Conservation (phyloP, 2,797 vertebrate genomes). For the Apodemus agrarius region DNA sequence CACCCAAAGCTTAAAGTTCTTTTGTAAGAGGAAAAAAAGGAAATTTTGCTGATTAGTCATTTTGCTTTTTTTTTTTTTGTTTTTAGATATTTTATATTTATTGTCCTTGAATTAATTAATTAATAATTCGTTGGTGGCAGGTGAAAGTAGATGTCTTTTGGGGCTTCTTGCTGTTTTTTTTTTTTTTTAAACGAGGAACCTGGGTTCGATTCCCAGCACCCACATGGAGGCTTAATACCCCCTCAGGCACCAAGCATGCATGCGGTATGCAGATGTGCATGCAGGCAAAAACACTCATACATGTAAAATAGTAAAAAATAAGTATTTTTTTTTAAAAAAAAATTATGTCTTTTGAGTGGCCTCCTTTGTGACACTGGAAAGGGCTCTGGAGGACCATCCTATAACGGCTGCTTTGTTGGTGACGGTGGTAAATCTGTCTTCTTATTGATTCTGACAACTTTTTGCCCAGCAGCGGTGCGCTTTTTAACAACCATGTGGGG, state of each 20-base stretch:
- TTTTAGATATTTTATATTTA: constrained; percentile 32
- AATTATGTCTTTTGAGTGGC: background rate
- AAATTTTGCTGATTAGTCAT: background rate
- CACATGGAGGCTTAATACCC: background rate
- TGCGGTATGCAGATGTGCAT: too few relatives aligned
- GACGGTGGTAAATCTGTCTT: background rate
- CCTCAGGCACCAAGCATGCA: background rate
- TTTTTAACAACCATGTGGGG: background rate
- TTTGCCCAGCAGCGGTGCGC: background rate
- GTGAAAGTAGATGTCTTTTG: background rate
- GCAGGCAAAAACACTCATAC: background rate
- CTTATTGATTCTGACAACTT: background rate
- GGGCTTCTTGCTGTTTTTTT: background rate
- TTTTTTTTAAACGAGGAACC: background rate
- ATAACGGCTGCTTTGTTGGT: background rate
- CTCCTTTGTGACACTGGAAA: background rate
- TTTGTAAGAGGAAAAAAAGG: background rate
- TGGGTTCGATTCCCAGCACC: background rate
- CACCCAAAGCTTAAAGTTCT: background rate
- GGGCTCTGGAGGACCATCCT: background rate
- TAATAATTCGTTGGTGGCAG: background rate
- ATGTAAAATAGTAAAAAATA: background rate
- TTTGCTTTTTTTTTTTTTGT: background rate
- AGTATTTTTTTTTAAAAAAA: background rate
- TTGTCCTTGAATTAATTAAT: background rate